Evolutionary conservation across 1,140 invertebrate species (phyloP).

Genomic region (Diabrotica virgifera): DNA sequence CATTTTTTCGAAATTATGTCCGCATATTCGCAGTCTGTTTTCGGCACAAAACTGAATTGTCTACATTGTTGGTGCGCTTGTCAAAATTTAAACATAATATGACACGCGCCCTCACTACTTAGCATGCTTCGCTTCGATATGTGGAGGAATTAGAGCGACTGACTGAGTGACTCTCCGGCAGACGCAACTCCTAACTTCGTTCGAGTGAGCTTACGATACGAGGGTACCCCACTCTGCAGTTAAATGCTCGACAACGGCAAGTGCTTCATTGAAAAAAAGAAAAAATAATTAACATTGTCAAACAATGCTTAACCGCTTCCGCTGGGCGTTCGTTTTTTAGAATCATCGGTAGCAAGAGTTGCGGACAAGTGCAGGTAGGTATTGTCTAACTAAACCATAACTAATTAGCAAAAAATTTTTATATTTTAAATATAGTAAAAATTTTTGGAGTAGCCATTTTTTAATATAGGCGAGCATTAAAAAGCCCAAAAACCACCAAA

Average conservation of each 20-base stretch:
- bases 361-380: neutral
- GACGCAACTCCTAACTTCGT: neutral
- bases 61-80: neutral
- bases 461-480: too few species aligned
- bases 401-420: too few species aligned
- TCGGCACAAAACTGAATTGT: neutral
- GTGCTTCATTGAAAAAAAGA: slow-evolving; percentile 7
- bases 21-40: neutral
- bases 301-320: slow-evolving; percentile 15
- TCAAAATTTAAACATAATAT: slow-evolving; percentile 7
- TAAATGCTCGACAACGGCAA: slow-evolving; percentile 18
- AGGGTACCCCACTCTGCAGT: slow-evolving; percentile 10
- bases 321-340: slow-evolving; percentile 8
- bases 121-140: neutral
- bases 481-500: too few species aligned
- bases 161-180: neutral
- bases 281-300: slow-evolving; percentile 18
- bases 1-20: slow-evolving; percentile 3
- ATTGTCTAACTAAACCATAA: too few species aligned
- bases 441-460: too few species aligned
- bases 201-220: neutral
- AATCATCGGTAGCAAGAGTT: slow-evolving; percentile 5
- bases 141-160: slow-evolving; percentile 1
- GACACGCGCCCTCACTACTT: slow-evolving; percentile 9
- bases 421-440: too few species aligned